These are phyloP conservation scores for Phoxinus dragarum DNA, from an alignment of 2,797 vertebrate genomes.

Conservation along the genomic window DNA sequence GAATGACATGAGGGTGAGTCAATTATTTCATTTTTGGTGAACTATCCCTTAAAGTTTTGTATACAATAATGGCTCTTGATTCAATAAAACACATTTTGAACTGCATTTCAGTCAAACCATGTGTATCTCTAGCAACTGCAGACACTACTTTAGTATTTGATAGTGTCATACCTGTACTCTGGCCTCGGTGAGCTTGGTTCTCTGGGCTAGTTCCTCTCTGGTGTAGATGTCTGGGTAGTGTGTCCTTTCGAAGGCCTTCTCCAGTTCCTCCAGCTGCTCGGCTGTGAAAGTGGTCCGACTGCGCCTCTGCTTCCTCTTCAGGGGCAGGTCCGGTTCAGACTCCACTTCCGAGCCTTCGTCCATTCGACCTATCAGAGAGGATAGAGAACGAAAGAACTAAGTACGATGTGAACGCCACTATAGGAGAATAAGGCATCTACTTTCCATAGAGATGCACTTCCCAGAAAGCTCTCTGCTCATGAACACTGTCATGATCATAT, in stretches of 20 bases:
- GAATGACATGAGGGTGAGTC: not conserved
- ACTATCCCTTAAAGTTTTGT: not conserved
- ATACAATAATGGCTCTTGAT: not conserved
- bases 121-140: not conserved
- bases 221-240: conserved; percentile 98
- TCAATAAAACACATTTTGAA: not conserved
- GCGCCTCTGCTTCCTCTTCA: conserved; percentile 94
- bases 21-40: not conserved
- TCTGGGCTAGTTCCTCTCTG: conserved; percentile 92
- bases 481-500: conserved; percentile 4
- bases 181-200: conserved; percentile 95
- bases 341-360: conserved; percentile 93
- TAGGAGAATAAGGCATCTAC: not conserved
- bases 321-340: conserved; percentile 91
- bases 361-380: conserved; percentile 76
- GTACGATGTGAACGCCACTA: not conserved
- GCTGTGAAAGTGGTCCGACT: conserved; percentile 95
- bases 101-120: not conserved
- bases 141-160: conserved; percentile 1
- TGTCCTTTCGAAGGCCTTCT: conserved; percentile 95
- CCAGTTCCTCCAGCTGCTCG: conserved; percentile 94
- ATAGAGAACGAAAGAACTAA: not conserved
- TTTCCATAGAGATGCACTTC: not conserved
- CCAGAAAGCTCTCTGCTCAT: conserved; percentile 7
- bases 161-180: conserved; percentile 86